Conservation (phyloP, 2,113 vertebrate genomes). For the Monarcha castaneiventris region DNA sequence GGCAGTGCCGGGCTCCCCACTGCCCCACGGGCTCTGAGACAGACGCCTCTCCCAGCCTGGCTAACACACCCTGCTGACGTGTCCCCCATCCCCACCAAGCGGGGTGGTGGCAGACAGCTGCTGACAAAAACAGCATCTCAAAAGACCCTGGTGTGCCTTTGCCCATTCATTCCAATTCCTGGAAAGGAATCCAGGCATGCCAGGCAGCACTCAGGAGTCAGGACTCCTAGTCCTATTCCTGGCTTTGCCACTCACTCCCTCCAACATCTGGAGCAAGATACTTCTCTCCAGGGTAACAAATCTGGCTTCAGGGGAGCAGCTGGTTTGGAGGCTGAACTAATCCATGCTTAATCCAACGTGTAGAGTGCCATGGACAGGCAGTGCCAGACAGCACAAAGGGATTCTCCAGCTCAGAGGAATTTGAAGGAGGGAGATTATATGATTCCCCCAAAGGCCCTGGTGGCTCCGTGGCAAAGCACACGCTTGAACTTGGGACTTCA, state of each 20-base stretch:
- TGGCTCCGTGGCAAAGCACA: not conserved
- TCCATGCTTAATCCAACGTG: conserved; percentile 12
- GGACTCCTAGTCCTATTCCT: not conserved
- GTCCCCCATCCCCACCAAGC: not conserved
- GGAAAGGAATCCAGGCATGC: not conserved
- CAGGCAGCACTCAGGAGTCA: not conserved
- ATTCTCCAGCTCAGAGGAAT: conserved; percentile 17
- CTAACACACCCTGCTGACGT: not conserved
- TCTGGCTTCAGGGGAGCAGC: conserved; percentile 20
- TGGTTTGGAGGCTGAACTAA: conserved; percentile 18
- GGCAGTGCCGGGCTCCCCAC: not conserved
- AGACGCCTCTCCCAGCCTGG: not conserved
- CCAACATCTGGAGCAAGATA: not conserved
- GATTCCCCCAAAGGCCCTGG: not conserved
- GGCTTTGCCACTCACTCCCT: not conserved
- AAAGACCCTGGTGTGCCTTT: not conserved
- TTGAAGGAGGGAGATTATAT: not conserved
- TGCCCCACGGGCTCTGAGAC: not conserved
- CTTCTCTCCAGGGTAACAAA: not conserved
- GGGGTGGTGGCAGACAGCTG: not conserved
- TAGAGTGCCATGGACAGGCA: not conserved
- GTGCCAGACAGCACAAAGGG: conserved; percentile 8
- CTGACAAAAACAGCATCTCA: not conserved
- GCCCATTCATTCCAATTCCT: not conserved
- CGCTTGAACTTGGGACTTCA: rapidly evolving